Evolutionary conservation across 2,888 invertebrate species (phyloP).

Genomic region (Tetheella fluctuosa): DNA sequence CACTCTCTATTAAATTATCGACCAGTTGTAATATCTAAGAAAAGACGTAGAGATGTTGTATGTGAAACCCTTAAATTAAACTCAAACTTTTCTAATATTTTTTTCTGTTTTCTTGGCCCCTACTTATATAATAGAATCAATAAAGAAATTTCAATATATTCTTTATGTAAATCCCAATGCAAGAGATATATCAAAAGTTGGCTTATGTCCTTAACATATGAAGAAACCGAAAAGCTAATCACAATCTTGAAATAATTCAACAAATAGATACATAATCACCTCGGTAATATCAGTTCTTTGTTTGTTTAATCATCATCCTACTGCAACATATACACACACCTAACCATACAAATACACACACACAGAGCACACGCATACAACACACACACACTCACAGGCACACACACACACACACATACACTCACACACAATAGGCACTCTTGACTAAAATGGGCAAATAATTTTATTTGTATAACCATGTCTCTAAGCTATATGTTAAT

Average conservation of each 20-base stretch:
- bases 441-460: no score
- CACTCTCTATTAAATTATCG: neutral
- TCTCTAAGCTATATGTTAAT: no score
- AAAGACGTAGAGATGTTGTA: neutral
- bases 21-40: neutral
- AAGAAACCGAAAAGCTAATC: neutral
- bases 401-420: slow-evolving; percentile 1
- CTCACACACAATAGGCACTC: neutral
- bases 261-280: neutral
- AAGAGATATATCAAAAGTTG: neutral
- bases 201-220: neutral
- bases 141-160: neutral
- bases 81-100: neutral
- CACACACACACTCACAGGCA: neutral
- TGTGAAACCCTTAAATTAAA: neutral
- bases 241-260: neutral
- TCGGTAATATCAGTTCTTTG: no score
- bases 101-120: neutral
- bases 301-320: no score
- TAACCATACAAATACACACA: neutral
- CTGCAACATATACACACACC: neutral
- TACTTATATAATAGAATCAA: neutral
- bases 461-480: no score
- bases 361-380: neutral
- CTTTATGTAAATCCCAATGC: neutral